phyloP scores from a whole-genome alignment of 2,888 invertebrate genomes.

The Chloroclystis v-ata region DNA sequence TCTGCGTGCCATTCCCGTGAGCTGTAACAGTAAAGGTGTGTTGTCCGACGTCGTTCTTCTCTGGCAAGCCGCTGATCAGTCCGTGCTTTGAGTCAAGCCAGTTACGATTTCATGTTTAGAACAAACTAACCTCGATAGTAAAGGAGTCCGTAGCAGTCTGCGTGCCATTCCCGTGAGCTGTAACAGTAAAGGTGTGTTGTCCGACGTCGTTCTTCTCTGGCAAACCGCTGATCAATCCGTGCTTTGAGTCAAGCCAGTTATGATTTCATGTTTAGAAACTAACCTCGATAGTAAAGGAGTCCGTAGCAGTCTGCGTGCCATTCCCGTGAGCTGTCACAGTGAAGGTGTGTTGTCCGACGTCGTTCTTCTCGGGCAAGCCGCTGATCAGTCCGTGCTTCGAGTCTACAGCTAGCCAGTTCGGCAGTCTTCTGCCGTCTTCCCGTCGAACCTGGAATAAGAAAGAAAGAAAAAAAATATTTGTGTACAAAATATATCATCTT shows the following conservation, averaged over 20 bases:
- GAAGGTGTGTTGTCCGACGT: slow-evolving; percentile 82
- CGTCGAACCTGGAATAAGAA: slow-evolving; percentile 43
- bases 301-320: slow-evolving; percentile 77
- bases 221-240: slow-evolving; percentile 85
- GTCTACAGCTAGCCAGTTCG: slow-evolving; percentile 86
- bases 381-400: slow-evolving; percentile 82
- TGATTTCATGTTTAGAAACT: slow-evolving; percentile 20
- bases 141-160: slow-evolving; percentile 82
- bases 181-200: slow-evolving; percentile 80
- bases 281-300: slow-evolving; percentile 83
- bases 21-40: slow-evolving; percentile 81
- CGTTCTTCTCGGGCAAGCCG: slow-evolving; percentile 83
- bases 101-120: slow-evolving; percentile 25
- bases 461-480: too few relatives aligned
- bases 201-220: slow-evolving; percentile 84
- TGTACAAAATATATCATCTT: too few relatives aligned
- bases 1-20: slow-evolving; percentile 66
- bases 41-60: slow-evolving; percentile 81
- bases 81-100: slow-evolving; percentile 84
- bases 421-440: slow-evolving; percentile 65
- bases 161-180: slow-evolving; percentile 69
- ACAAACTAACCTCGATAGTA: slow-evolving; percentile 80
- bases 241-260: slow-evolving; percentile 69
- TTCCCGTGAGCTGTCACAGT: slow-evolving; percentile 75
- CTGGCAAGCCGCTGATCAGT: slow-evolving; percentile 86